Base-by-base conservation (phyloP, 2,888 invertebrate genomes). In the Dichetophora obliterata region DNA sequence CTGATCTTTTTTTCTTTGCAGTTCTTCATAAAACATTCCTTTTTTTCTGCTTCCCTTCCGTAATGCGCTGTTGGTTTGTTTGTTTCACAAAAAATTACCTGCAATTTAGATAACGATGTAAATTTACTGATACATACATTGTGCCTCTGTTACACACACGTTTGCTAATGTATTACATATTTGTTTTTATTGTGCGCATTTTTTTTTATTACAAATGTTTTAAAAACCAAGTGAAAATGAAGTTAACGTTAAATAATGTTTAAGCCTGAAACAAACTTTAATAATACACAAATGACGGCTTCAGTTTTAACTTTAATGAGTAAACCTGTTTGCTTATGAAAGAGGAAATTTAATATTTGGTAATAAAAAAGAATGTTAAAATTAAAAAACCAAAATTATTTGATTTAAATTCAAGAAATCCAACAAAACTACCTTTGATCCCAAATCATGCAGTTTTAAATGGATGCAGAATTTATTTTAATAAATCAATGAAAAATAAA, bases 21-120 rank as follows among this genome's bases (percentile, higher is more conserved):
- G 34, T 19, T n/a, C 9, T 65, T 65, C 52, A 24, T 74, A 37
- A 8, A 22, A 65, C 63, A 63, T 63, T 52, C 27, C 11, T 34
- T 34, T 24, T 19, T 50, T 14, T 68, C 27, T 22, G 71, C 50
- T 31, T 6, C 14, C 22, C 22, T 48, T 43, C 3, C 16, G 48
- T 48, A 43, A 48, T 50, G 70, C 19, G 50, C 31, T 37, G 57
- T 37, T 37, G 37, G 19, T 52, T 66, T 70, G 61, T 77, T 70
- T 61, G 69, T 77, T 70, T 74, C 63, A 69, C 54, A 65, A 77
- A 77, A 76, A 77, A 77, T 77, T 74, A 74, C 75, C 77, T 48
- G 61, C 66, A 75, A 77, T 77, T 77, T 77, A 77, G 75, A 75
- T 77, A 75, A 75, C 75, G 75, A 72, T 77, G 77, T 75, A 75